phyloP scores from a whole-genome alignment of 2,888 invertebrate species.

The Cantharis rustica region DNA sequence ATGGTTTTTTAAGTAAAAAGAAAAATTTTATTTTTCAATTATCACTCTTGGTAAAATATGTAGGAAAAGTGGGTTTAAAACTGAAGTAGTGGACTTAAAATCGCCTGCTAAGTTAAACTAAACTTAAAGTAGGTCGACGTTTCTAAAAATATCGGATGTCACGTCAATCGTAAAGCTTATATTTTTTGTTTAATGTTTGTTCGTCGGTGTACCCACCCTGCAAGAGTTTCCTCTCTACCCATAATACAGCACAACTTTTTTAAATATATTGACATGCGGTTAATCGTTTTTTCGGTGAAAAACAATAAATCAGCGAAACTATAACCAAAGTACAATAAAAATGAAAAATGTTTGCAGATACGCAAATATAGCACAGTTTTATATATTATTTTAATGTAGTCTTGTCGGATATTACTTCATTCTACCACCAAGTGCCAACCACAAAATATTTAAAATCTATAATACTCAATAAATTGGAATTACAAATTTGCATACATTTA shows the following conservation, averaged over 20 bases:
- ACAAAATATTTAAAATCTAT: not conserved
- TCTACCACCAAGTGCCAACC: not conserved
- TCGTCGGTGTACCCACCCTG: not conserved
- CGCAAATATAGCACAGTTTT: not conserved
- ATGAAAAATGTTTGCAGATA: not conserved
- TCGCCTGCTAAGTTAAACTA: not conserved
- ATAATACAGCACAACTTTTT: not conserved
- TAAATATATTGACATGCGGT: not conserved
- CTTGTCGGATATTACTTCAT: not conserved
- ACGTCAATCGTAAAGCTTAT: not conserved
- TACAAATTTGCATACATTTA: not conserved
- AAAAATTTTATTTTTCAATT: not conserved
- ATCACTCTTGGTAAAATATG: not conserved
- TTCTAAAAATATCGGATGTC: not conserved
- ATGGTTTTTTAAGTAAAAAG: not conserved
- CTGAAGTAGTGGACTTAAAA: not conserved
- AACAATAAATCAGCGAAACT: not conserved
- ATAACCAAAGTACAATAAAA: not conserved
- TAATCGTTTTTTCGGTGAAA: not conserved
- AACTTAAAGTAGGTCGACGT: not conserved
- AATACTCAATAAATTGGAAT: not conserved
- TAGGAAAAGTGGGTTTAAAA: not conserved
- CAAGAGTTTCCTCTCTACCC: not conserved
- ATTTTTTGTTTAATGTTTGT: not conserved
- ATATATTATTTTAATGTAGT: not conserved